Evolutionary conservation across 2,888 invertebrate genomes (phyloP), one percentile per base, ranked within the genome.

Genomic region (Dicycla oo): DNA sequence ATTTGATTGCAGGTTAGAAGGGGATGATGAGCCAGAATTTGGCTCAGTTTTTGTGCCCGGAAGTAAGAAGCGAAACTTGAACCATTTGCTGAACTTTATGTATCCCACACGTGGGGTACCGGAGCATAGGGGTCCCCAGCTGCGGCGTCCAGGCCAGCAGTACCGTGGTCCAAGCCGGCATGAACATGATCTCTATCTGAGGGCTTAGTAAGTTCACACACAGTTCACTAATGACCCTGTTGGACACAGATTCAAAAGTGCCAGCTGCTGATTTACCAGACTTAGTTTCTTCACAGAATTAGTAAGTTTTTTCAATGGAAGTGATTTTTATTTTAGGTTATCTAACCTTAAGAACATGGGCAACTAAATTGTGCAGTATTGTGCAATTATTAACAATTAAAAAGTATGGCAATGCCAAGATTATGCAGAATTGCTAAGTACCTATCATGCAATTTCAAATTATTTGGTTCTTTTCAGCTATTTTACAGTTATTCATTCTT

Each of bases 51-150:
- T 98, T 96, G 96, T 97, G 92, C 97, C 97, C 93, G 98, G 98
- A 96, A 98, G 98, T 94, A 98, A 98, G 94, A 98, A 98, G 96
- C 98, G 98, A 96, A 99, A 98, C 96, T 97, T 98, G 96, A 99
- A 98, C 95, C 98, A 99, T 97, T 97, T 99, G 97, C 97, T 99
- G 89, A 99, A 99, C 96, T 99, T 99, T 95, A 97, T 98, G 93
- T 98, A 98, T 93, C 97, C 97, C 80, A 97, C 98, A 61, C 96
- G 97, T 63, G 97, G 96, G 65, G 82, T 87, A 62, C 78, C 85
- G 1, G 91, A 91, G 63, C 91, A 91, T 75, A 92, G 93, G 82
- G 93, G 91, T 73, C 88, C 88, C 49, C 91, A 90, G 70, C 92
- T 89, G 81, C 89, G 89, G 23, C 91, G 92, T 51, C 93, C 92